Percentiles rank a stretch among this genome's conserved stretches.
These are phyloP conservation scores for Delichon dasypus DNA, from an alignment of 2,797 vertebrate species.

Conservation along the genomic window DNA sequence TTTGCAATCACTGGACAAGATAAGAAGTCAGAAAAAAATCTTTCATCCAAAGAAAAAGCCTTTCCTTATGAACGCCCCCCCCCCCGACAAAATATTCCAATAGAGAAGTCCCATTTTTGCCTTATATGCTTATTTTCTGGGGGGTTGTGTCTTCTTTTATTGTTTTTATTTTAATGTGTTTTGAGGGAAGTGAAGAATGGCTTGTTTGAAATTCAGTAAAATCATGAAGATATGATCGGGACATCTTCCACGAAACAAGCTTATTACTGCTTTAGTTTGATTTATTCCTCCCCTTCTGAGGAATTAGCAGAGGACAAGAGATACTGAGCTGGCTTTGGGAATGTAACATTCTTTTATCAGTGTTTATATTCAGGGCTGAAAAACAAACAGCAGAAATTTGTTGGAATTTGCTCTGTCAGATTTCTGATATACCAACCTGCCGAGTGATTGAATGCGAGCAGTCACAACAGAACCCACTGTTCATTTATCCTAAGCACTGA, in stretches of 20 bases:
- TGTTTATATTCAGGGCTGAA: not conserved
- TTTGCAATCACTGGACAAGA: not conserved
- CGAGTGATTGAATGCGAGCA: not conserved
- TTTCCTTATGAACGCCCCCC: not conserved
- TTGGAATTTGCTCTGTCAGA: not conserved
- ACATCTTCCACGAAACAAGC: not conserved
- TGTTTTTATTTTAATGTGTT: not conserved
- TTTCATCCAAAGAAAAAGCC: not conserved
- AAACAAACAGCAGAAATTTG: not conserved
- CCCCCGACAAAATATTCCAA: not conserved
- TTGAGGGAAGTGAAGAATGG: rapidly evolving
- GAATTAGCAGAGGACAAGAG: not conserved
- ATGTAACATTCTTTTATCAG: not conserved
- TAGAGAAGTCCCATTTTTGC: not conserved
- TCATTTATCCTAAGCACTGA: not conserved
- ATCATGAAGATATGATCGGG: not conserved
- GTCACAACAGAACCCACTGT: not conserved
- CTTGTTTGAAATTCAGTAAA: not conserved
- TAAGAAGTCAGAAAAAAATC: not conserved
- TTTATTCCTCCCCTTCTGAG: not conserved
- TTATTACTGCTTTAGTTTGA: not conserved
- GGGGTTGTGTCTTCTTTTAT: rapidly evolving
- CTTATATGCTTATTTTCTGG: not conserved
- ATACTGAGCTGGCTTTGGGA: not conserved
- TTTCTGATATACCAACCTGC: not conserved